A percentile compares a stretch with the other conserved stretches of the same genome.
Conservation (phyloP, 2,797 vertebrate genomes). For the Oreortyx pictus region DNA sequence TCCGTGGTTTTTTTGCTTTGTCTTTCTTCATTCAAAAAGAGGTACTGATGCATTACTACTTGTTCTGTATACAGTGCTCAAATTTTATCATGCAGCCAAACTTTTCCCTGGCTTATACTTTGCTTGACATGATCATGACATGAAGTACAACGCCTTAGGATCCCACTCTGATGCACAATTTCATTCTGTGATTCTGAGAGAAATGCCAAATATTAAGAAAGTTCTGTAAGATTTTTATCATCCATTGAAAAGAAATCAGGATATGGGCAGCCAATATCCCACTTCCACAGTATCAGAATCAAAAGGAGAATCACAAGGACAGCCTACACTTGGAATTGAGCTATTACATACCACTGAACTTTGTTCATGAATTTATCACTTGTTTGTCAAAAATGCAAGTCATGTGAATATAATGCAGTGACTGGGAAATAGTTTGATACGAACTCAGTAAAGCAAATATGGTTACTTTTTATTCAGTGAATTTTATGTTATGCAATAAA, state of each 20-base stretch:
- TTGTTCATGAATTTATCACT: background rate
- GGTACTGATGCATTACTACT: background rate
- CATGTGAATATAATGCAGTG: background rate
- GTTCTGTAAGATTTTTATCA: background rate
- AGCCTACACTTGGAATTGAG: background rate
- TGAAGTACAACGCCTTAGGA: background rate
- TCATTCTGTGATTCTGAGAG: background rate
- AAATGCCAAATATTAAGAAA: background rate
- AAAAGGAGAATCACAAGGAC: background rate
- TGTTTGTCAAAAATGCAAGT: background rate
- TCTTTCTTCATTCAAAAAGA: background rate
- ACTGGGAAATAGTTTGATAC: background rate
- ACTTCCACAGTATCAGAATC: background rate
- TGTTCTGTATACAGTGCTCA: background rate
- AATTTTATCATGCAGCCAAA: background rate
- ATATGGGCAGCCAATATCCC: background rate
- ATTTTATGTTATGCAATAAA: conserved; percentile 2
- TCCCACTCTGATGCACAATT: background rate
- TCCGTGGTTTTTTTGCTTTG: conserved; percentile 5
- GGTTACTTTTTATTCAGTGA: conserved; percentile 15
- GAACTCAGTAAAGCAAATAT: conserved; percentile 5
- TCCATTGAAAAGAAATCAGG: background rate
- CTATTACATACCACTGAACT: background rate
- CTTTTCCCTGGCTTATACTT: background rate
- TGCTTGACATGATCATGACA: background rate